Base-by-base conservation (phyloP, 2,113 vertebrate genomes). In the Vidua macroura region DNA sequence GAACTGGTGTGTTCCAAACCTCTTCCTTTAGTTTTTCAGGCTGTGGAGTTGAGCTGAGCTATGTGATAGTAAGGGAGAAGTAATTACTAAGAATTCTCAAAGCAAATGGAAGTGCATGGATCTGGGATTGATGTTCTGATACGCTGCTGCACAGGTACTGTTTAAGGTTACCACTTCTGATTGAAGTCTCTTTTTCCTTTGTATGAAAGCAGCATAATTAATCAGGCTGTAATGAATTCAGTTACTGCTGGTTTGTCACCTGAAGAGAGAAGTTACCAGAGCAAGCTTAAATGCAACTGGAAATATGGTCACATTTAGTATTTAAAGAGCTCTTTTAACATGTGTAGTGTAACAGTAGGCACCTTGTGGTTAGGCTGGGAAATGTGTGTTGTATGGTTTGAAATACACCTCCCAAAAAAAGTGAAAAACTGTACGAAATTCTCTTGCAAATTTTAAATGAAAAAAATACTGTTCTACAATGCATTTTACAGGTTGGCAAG, bases 191-290 rank as follows among this genome's bases (percentile, higher is more conserved):
- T 16, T 31, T 87, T 86, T 56, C 77, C 75, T 96, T 95, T 76
- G 55, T 90, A 91, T 93, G 79, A 72, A 96, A 95, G 77, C 91
- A 92, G 93, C 92, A 92, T 96, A 97, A 97, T 97, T 97, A 97
- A 98, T 97, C 93, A 96, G 92, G 80, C 83, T 91, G 81, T 97
- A 97, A 98, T 95, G 93, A 96, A 96, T 97, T 97, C 97, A 95
- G 91, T 88, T 91, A 70, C 87, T 94, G 86, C 73, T 9, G 27
- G 94, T 95, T 89, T 88, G 88, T 97, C 95, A 97, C 96, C 93
- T 96, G 46, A 37, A 97, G 86, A 97, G 80, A 88, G 9, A 91
- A 96, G n/a, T 82, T 83, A 64, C 69, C 56, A 85, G 82, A 92
- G 67, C 88, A 72, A 55, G n/a, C 59, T 95, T 73, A 94, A 96